Conservation (phyloP, 2,797 vertebrate genomes). For the Fratercula arctica region DNA sequence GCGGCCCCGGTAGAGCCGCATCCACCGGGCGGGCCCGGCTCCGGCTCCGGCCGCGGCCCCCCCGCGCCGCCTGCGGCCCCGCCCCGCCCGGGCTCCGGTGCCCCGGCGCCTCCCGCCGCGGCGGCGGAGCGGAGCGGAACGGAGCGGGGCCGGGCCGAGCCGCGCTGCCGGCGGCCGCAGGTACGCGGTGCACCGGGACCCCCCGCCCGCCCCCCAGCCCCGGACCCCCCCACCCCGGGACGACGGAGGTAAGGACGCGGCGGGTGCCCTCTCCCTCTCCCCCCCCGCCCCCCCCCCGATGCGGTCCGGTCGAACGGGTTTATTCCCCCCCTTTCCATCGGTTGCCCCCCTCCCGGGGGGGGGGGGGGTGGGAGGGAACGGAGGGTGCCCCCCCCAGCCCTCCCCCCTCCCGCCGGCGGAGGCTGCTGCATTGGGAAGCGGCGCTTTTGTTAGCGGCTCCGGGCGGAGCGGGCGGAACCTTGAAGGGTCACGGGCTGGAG, state of each 20-base stretch:
- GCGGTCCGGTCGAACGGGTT: not conserved
- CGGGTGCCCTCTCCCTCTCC: not conserved
- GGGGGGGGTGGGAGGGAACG: not conserved
- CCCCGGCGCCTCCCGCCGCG: not conserved
- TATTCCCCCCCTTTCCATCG: not conserved
- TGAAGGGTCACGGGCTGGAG: not conserved
- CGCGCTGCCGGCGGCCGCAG: not conserved
- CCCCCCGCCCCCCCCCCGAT: not conserved
- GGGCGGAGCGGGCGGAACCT: not conserved
- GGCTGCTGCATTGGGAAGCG: not conserved
- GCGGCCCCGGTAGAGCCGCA: not conserved
- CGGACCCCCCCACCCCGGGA: not conserved
- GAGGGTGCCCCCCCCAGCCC: not conserved
- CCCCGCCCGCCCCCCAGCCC: not conserved
- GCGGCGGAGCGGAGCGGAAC: not conserved
- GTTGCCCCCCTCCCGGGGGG: not conserved
- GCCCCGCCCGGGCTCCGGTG: constrained; percentile 5
- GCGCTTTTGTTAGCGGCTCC: not conserved
- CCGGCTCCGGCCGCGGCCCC: not conserved
- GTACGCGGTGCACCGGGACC: not conserved
- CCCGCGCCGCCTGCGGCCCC: not conserved
- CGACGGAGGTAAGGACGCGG: not conserved
- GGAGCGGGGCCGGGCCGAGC: not conserved
- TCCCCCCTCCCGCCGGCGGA: not conserved
- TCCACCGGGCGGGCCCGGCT: not conserved